phyloP scores from a whole-genome alignment of 2,888 invertebrate genomes.

The Ctenicera cuprea region DNA sequence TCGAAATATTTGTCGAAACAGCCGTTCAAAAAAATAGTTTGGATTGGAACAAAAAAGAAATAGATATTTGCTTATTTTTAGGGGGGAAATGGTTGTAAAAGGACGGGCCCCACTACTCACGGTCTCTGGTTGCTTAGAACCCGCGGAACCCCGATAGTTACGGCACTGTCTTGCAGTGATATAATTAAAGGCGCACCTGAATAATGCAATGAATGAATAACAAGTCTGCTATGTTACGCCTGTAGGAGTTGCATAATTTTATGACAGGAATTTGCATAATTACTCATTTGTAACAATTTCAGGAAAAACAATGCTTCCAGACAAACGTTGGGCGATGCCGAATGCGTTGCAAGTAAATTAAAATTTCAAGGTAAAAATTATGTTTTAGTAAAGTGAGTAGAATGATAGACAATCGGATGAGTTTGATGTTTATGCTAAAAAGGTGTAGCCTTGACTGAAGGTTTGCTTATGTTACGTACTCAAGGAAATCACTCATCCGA shows the following conservation, averaged over 20 bases:
- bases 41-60: no score
- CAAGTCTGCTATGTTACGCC: neutral
- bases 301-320: neutral
- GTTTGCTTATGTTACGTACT: neutral
- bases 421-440: neutral
- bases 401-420: neutral
- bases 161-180: no score
- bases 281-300: neutral
- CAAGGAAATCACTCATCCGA: conserved; percentile 4
- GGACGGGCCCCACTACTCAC: no score
- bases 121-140: no score
- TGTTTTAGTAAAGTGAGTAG: no score
- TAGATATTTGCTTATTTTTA: no score
- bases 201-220: conserved; percentile 8
- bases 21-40: no score
- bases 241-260: conserved; percentile 10
- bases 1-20: no score
- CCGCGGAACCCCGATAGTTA: no score
- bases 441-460: neutral
- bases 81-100: no score
- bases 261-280: neutral
- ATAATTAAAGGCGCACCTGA: neutral
- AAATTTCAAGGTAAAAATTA: conserved; percentile 5
- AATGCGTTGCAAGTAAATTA: no score
- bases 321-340: neutral